Evolutionary conservation across 1,140 invertebrate genomes (phyloP).

Genomic region (Cylas formicarius): DNA sequence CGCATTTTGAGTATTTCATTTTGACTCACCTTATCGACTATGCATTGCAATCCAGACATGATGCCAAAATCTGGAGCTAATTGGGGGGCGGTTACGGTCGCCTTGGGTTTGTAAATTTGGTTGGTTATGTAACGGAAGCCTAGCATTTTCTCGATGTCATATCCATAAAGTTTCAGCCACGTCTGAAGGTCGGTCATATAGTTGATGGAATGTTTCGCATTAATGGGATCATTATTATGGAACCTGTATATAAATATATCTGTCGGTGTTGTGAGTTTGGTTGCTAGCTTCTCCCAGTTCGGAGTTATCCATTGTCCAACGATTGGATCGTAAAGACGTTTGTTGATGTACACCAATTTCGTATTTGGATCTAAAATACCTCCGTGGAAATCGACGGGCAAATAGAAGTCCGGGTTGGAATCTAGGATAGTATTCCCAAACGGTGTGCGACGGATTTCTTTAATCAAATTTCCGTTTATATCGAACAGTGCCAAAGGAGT

Average conservation of each 20-base stretch:
- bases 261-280: constrained; percentile 70
- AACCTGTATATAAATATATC: constrained; percentile 88
- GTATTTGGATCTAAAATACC: constrained; percentile 78
- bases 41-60: constrained; percentile 80
- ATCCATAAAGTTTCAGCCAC: constrained; percentile 84
- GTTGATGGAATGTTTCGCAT: constrained; percentile 62
- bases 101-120: constrained; percentile 69
- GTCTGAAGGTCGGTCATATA: constrained; percentile 78
- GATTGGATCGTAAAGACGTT: constrained; percentile 82
- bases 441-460: constrained; percentile 84
- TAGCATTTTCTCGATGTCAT: constrained; percentile 77
- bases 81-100: constrained; percentile 66
- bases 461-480: constrained; percentile 80
- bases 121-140: constrained; percentile 69
- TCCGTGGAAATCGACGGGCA: constrained; percentile 90
- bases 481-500: constrained; percentile 88
- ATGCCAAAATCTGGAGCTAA: constrained; percentile 77
- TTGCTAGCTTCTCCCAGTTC: constrained; percentile 78
- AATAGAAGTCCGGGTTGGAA: constrained; percentile 83
- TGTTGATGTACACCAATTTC: constrained; percentile 75
- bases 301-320: constrained; percentile 94
- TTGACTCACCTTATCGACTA: constrained; percentile 63
- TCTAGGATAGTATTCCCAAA: constrained; percentile 83
- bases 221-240: constrained; percentile 87
- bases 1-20: not conserved